Conservation (phyloP, 2,888 invertebrate genomes). For the Apodemia hepburni region DNA sequence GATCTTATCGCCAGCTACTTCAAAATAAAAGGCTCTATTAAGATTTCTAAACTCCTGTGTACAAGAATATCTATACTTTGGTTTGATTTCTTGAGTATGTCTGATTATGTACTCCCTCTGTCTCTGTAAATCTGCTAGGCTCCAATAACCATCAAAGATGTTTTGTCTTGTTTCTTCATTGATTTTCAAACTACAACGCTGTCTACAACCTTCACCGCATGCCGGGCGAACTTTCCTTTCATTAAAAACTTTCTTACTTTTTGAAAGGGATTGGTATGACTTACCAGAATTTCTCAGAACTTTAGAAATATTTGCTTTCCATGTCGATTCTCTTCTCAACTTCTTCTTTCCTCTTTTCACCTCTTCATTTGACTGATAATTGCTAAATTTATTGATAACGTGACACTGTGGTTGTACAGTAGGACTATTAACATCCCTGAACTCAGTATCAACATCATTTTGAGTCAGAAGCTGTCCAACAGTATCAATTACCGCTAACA, state of each 20-base stretch:
- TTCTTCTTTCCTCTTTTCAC: too few species aligned
- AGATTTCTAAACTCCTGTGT: conserved; percentile 10
- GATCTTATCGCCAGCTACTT: conserved; percentile 24
- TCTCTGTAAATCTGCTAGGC: conserved; percentile 22
- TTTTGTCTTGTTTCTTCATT: conserved; percentile 20
- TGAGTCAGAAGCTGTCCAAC: neutral
- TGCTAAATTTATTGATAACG: too few species aligned
- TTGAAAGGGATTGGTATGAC: conserved; percentile 23
- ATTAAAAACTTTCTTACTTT: conserved; percentile 18
- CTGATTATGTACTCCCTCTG: conserved; percentile 22
- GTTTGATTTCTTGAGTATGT: conserved; percentile 19
- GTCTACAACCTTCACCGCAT: conserved; percentile 25
- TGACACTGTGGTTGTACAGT: too few species aligned
- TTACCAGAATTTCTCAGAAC: conserved; percentile 18
- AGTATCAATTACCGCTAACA: neutral
- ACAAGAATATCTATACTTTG: conserved; percentile 20
- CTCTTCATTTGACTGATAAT: too few species aligned
- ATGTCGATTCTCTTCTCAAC: too few species aligned
- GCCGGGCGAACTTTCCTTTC: conserved; percentile 23
- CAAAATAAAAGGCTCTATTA: conserved; percentile 26
- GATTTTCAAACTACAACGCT: conserved; percentile 24
- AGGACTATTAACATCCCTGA: neutral
- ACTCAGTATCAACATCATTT: conserved; percentile 4
- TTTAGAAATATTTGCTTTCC: too few species aligned
- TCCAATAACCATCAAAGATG: conserved; percentile 20